Conservation (phyloP, 2,797 vertebrate genomes). For the Propithecus perrieri region DNA sequence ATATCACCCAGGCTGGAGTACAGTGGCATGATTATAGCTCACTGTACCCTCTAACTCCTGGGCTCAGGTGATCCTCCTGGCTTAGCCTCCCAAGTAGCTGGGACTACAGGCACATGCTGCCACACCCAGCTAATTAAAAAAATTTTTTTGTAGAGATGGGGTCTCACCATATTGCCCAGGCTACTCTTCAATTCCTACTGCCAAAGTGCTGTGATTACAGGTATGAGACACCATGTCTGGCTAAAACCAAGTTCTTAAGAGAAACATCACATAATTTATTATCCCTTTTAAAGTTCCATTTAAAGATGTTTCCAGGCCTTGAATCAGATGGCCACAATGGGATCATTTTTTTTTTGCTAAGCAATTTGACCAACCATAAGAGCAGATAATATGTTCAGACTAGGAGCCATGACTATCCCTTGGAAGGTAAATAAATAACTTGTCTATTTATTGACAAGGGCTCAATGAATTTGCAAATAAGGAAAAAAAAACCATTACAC, state of each 20-base stretch:
- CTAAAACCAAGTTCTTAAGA: constrained; percentile 47
- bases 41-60: neutral
- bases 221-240: neutral
- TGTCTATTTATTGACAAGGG: neutral
- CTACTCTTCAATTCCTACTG: neutral
- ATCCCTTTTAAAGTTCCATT: constrained; percentile 8
- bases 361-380: neutral
- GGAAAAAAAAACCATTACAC: neutral
- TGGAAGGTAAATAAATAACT: constrained; percentile 31
- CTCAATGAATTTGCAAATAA: constrained; percentile 47
- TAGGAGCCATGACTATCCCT: neutral
- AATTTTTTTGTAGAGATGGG: neutral
- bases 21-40: neutral
- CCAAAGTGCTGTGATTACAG: neutral
- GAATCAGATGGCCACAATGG: neutral
- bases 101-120: neutral
- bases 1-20: neutral
- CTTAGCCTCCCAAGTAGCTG: neutral
- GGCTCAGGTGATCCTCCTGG: neutral
- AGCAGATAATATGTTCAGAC: constrained; percentile 35
- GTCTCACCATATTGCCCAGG: neutral
- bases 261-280: constrained; percentile 17
- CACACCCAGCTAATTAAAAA: neutral
- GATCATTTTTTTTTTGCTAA: constrained; percentile 39
- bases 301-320: constrained; percentile 9